Base-by-base conservation (phyloP, 2,797 vertebrate genomes). In the Gallinago stenura region DNA sequence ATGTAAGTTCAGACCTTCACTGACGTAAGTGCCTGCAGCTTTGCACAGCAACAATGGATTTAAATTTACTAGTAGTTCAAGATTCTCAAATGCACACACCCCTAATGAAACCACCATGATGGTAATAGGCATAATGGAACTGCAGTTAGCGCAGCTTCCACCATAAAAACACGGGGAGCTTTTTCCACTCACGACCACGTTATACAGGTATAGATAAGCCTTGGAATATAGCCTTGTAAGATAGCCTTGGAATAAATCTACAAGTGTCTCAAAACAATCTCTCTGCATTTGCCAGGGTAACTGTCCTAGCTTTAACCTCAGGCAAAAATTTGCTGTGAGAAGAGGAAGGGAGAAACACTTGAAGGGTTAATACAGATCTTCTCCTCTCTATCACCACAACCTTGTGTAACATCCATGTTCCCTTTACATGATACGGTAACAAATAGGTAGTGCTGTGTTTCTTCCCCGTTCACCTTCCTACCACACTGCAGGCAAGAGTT, bases 341-440 rank as follows among this genome's bases (percentile, higher is more conserved):
- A 65, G 15, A 61, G n/a, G 53, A 54, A 54, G 31, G 53, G 24
- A 61, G 41, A 61, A 57, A 28, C 14, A 66, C 65, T 50, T 30
- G 9, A n/a, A 82, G 57, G 26, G 46, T 57, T 73, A 45, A 71
- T 9, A 6, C 0, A 2, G n/a, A 68, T n/a, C 54, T 60, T 45
- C 45, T 20, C 58, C 22, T 30, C 28, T 43, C 31, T 8, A 7
- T 22, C 60, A 60, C 12, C 5, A 6, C 39, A 86, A 39, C 48
- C 39, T 26, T 7, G 39, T 7, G n/a, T 19, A 71, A 58, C 1
- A 3, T 14, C 24, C 37, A 2, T 1, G 6, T 13, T 56, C n/a
- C 33, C 10, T 50, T 71, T n/a, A 51, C 28, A 10, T 7, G 28
- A 61, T 16, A 46, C 1, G 4, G 50, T 6, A 69, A 28, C 62